These are phyloP conservation scores for Chrysaora quinquecirrha DNA, from an alignment of 30 jellyfish, hydroid and myxozoan genomes.

Conservation along the genomic window DNA sequence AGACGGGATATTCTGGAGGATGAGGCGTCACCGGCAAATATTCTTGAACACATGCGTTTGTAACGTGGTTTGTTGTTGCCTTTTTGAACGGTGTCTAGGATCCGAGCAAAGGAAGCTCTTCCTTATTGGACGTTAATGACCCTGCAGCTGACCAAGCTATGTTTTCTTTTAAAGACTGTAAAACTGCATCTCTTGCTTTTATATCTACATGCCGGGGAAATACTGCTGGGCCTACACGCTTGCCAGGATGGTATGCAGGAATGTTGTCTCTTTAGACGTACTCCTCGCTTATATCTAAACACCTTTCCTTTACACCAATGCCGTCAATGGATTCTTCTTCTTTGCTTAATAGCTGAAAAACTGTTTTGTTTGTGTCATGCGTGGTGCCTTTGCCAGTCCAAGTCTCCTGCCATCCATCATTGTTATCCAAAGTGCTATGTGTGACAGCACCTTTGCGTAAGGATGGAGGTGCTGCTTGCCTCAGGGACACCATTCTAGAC, in stretches of 20 bases:
- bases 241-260: not conserved
- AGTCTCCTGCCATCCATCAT: not conserved
- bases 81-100: too few relatives aligned
- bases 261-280: not conserved
- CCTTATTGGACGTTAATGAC: not conserved
- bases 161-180: not conserved
- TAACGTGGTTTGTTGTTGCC: too few relatives aligned
- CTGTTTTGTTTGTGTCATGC: not conserved
- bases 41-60: not conserved
- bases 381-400: not conserved
- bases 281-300: not conserved
- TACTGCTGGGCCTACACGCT: not conserved
- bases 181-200: not conserved
- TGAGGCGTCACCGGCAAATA: not conserved
- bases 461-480: not conserved
- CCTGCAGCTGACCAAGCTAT: constrained; percentile 2
- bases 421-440: not conserved
- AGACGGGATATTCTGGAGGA: constrained; percentile 1
- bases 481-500: not conserved
- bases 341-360: not conserved
- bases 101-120: not conserved
- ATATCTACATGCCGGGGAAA: not conserved
- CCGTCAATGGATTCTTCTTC: not conserved
- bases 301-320: not conserved
- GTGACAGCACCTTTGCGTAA: constrained; percentile 1